Base-by-base conservation (phyloP, 1,140 invertebrate species). In the Lasioglossum albipes region DNA sequence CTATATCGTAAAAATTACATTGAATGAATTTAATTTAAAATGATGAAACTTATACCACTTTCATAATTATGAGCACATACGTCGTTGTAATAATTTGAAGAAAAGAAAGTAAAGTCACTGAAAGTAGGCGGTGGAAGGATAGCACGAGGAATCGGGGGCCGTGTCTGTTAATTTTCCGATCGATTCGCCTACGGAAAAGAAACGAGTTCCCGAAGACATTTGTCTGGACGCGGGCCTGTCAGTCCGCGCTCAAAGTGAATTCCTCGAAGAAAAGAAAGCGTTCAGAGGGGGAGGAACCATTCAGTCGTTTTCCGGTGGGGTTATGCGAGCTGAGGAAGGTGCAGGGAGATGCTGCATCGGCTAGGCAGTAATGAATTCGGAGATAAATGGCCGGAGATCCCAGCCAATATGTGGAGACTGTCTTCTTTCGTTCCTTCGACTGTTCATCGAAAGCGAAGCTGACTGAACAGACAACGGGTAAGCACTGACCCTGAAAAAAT, bases 331-430 rank as follows among this genome's bases (percentile, higher is more conserved):
- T 68, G 70, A 68, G 16, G 49, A 65, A 74, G 77, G 75, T 74
- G 74, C 62, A 78, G 77, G 75, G 81, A 75, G 81, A 41, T 66
- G 84, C 76, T 86, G 84, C 84, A 89, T 88, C 87, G 71, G 76
- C 84, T 72, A 76, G 77, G 77, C 82, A 78, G 85, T 89, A 89
- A 90, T 90, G 88, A 90, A 89, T 90, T 89, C 87, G 82, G 75
- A 90, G 89, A 90, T 89, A 84, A 90, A 90, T 90, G 86, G 89
- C 75, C 69, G 75, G 64, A 89, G 89, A 89, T 90, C 87, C 83
- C 82, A 83, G 82, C 82, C 85, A 88, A 89, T 90, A 89, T 83
- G 76, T 84, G 84, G 79, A 87, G 45, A 81, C 86, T 52, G 79
- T 84, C 80, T 79, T 78, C 70, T 66, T 61, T 84, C 72, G 77